phyloP scores from a whole-genome alignment of 2,113 vertebrate species.

The Trochalopteron elliotii region DNA sequence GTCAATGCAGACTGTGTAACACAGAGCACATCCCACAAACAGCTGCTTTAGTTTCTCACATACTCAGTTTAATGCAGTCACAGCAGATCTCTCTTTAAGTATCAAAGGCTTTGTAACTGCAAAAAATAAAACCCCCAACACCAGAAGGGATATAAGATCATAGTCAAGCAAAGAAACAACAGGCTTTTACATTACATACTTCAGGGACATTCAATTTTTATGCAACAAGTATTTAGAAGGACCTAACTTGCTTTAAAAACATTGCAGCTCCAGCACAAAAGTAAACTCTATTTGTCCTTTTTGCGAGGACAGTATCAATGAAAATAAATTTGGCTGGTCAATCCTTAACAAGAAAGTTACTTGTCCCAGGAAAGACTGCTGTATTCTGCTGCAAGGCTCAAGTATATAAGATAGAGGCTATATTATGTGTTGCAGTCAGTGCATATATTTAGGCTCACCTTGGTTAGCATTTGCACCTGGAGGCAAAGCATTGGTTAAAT shows the following conservation, averaged over 20 bases:
- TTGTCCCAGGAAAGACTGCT: not conserved
- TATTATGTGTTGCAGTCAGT: slow-evolving; percentile 6
- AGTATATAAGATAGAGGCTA: not conserved
- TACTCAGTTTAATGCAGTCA: not conserved
- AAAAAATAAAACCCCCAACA: not conserved
- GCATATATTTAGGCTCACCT: slow-evolving; percentile 78
- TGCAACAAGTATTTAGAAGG: not conserved
- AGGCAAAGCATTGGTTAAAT: slow-evolving; percentile 93
- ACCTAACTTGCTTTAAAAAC: not conserved
- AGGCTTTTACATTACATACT: not conserved
- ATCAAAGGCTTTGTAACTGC: not conserved
- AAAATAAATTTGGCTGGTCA: not conserved
- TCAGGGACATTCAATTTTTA: not conserved
- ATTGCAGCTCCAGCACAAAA: not conserved
- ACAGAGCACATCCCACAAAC: not conserved
- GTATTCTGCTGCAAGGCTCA: not conserved
- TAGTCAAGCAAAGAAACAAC: not conserved
- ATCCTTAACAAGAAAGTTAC: not conserved
- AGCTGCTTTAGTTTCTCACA: not conserved
- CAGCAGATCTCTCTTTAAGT: not conserved
- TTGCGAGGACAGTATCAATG: not conserved
- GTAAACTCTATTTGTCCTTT: not conserved
- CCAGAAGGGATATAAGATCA: not conserved
- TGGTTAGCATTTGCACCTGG: slow-evolving; percentile 88
- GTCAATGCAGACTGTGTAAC: not conserved